Evolutionary conservation across 2,797 vertebrate species (phyloP).

Genomic region (Caiman crocodilus): DNA sequence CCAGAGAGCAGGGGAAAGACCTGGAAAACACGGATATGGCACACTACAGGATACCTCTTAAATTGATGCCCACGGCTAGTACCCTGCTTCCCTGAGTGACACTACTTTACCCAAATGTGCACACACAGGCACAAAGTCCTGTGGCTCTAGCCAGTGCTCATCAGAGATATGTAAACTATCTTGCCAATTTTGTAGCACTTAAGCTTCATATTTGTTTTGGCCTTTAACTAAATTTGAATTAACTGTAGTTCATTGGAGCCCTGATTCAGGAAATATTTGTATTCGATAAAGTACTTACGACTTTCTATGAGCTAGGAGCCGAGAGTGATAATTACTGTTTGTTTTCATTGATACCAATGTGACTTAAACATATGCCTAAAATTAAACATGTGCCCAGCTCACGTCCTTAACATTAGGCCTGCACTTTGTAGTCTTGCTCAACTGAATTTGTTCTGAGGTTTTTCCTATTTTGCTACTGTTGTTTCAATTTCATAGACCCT

Average conservation of each 20-base stretch:
- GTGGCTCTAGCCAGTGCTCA: not conserved
- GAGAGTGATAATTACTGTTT: not conserved
- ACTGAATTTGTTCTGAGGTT: not conserved
- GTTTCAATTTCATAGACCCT: constrained; percentile 12
- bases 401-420: not conserved
- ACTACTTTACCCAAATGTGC: not conserved
- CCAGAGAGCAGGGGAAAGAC: too few relatives aligned
- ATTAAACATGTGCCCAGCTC: not conserved
- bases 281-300: not conserved
- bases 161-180: not conserved
- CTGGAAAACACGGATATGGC: too few relatives aligned
- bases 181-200: not conserved
- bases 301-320: too few relatives aligned
- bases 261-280: not conserved
- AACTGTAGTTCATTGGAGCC: not conserved
- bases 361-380: not conserved
- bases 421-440: not conserved
- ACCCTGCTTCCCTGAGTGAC: too few relatives aligned
- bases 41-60: too few relatives aligned
- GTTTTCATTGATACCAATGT: not conserved
- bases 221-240: not conserved
- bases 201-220: not conserved
- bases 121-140: not conserved
- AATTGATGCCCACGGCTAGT: too few relatives aligned
- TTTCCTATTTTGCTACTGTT: constrained; percentile 9